These are phyloP conservation scores for Hirtodrosophila confusa DNA, from an alignment of 2,888 invertebrate species.

Conservation along the genomic window DNA sequence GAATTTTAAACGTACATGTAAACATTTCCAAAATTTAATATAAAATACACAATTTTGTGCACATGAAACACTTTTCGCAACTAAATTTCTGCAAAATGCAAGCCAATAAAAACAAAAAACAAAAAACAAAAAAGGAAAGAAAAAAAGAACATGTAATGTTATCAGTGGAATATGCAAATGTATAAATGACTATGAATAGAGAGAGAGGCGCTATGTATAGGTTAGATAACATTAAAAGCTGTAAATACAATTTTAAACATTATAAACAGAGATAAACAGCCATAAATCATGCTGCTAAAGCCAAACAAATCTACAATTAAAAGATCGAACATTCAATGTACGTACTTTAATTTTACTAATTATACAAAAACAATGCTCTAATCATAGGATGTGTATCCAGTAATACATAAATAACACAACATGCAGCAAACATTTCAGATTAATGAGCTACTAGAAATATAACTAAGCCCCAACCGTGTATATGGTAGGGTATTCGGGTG, in stretches of 20 bases:
- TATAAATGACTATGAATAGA: conserved; percentile 60
- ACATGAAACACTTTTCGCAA: conserved; percentile 43
- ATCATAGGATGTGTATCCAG: no score
- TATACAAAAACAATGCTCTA: not conserved
- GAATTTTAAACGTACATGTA: conserved; percentile 68
- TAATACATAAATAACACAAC: conserved; percentile 35
- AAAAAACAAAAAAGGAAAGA: conserved; percentile 19
- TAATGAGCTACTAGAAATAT: conserved; percentile 56
- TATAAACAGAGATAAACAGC: conserved; percentile 48
- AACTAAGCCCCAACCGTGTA: conserved; percentile 11
- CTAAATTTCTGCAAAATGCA: conserved; percentile 23
- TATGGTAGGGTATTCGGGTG: conserved; percentile 7
- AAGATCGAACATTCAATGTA: conserved; percentile 29
- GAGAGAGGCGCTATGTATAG: conserved; percentile 43
- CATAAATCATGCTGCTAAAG: conserved; percentile 52
- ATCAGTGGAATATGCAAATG: conserved; percentile 66
- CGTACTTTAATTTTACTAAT: conserved; percentile 26
- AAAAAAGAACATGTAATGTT: conserved; percentile 61
- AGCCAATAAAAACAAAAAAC: conserved; percentile 22
- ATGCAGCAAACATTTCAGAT: conserved; percentile 54
- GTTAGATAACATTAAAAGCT: conserved; percentile 58
- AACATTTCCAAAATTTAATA: conserved; percentile 43
- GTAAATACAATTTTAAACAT: conserved; percentile 75
- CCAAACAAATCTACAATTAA: conserved; percentile 14
- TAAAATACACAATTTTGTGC: conserved; percentile 46